Conservation (phyloP, 2,888 invertebrate genomes). For the Allygus modestus region DNA sequence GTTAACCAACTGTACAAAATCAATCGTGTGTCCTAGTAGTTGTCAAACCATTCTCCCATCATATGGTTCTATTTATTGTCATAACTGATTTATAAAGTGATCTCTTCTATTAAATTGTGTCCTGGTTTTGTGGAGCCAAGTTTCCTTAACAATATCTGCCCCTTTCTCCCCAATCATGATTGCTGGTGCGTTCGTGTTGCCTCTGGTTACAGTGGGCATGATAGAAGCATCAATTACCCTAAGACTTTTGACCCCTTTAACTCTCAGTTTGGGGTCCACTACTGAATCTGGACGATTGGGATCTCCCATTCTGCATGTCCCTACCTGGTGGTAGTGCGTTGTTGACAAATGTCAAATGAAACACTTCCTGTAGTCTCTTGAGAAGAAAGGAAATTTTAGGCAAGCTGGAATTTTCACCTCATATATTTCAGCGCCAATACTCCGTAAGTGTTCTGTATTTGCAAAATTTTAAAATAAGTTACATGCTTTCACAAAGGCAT, state of each 20-base stretch:
- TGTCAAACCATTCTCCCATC: too few species aligned
- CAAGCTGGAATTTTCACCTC: conserved; percentile 79
- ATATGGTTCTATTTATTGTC: too few species aligned
- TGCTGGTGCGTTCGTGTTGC: conserved; percentile 78
- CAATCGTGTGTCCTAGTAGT: too few species aligned
- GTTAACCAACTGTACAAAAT: too few species aligned
- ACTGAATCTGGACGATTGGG: conserved; percentile 73
- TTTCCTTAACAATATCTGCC: conserved; percentile 71
- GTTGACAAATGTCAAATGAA: conserved; percentile 77
- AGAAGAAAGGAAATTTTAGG: conserved; percentile 65
- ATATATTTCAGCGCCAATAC: conserved; percentile 74
- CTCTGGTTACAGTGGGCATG: conserved; percentile 78
- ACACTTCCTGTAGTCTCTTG: conserved; percentile 77
- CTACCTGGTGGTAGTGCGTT: conserved; percentile 82
- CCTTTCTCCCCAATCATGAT: conserved; percentile 74
- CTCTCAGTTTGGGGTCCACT: conserved; percentile 76
- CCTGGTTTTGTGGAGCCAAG: conserved; percentile 20
- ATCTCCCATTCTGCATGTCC: conserved; percentile 84
- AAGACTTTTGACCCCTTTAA: conserved; percentile 77
- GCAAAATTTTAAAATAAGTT: conserved; percentile 69
- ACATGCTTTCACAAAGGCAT: conserved; percentile 67
- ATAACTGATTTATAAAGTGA: background rate
- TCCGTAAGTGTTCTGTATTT: conserved; percentile 66
- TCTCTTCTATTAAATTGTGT: background rate
- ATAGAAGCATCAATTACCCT: conserved; percentile 77